Percentiles rank a stretch among this genome's conserved stretches.
Conservation (phyloP, 2,113 vertebrate genomes). For the Crotalus tigris region DNA sequence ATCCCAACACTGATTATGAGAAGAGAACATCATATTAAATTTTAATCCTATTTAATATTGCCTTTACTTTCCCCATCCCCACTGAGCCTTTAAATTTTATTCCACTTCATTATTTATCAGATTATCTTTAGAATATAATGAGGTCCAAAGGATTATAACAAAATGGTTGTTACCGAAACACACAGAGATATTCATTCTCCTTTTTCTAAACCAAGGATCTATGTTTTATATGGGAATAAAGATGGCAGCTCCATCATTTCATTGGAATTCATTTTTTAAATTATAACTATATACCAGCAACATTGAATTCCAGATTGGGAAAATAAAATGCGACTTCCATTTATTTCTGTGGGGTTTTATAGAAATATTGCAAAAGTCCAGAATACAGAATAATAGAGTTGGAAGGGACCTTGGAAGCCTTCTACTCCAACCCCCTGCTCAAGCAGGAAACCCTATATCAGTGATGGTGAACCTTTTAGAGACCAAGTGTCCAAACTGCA, state of each 20-base stretch:
- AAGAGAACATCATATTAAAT: constrained; percentile 4
- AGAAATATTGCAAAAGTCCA: background rate
- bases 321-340: background rate
- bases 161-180: background rate
- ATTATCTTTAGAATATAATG: constrained; percentile 11
- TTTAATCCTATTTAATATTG: constrained; percentile 23
- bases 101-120: background rate
- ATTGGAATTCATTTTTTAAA: background rate
- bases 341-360: background rate
- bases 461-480: too few relatives aligned
- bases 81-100: constrained; percentile 22
- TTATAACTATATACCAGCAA: background rate
- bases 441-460: background rate
- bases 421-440: background rate
- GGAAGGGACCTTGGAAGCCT: background rate
- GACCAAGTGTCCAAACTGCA: too few relatives aligned
- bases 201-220: background rate
- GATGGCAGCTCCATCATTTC: background rate
- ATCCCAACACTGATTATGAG: background rate
- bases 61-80: background rate
- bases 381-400: background rate
- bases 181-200: background rate
- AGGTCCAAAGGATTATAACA: constrained; percentile 12
- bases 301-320: background rate
- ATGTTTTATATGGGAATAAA: background rate